These are phyloP conservation scores for Microcebus lehilahytsara DNA, from an alignment of 2,113 vertebrate genomes.

Conservation along the genomic window DNA sequence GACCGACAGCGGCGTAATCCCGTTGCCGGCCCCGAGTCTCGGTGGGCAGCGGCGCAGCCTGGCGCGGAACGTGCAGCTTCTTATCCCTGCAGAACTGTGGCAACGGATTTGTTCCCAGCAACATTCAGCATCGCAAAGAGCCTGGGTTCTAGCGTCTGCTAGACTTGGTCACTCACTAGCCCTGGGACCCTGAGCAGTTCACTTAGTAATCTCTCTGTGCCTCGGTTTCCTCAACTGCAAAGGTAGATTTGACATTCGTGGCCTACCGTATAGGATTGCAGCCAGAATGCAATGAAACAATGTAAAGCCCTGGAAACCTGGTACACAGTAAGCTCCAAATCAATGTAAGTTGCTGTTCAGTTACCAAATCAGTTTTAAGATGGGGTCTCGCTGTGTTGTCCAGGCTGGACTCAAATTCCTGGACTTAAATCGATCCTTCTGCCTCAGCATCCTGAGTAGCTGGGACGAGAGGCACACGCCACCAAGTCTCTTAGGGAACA, in stretches of 20 bases:
- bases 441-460: no score
- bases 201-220: not conserved
- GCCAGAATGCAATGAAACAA: not conserved
- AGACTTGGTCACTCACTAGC: not conserved
- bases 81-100: accelerated
- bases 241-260: not conserved
- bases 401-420: no score
- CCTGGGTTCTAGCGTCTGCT: not conserved
- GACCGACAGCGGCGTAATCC: accelerated
- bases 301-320: not conserved
- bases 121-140: not conserved
- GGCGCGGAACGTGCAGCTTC: accelerated
- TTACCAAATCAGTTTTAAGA: not conserved
- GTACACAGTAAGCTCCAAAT: no score
- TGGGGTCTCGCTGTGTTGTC: no score
- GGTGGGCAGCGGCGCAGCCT: accelerated
- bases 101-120: not conserved
- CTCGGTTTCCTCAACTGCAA: not conserved
- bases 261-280: no score
- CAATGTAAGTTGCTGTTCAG: not conserved
- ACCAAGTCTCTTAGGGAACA: not conserved
- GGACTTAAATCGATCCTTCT: no score
- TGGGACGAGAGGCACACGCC: no score
- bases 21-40: accelerated
- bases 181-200: no score